phyloP scores from a whole-genome alignment of 2,888 invertebrate genomes.

The Alloplasta piceator region DNA sequence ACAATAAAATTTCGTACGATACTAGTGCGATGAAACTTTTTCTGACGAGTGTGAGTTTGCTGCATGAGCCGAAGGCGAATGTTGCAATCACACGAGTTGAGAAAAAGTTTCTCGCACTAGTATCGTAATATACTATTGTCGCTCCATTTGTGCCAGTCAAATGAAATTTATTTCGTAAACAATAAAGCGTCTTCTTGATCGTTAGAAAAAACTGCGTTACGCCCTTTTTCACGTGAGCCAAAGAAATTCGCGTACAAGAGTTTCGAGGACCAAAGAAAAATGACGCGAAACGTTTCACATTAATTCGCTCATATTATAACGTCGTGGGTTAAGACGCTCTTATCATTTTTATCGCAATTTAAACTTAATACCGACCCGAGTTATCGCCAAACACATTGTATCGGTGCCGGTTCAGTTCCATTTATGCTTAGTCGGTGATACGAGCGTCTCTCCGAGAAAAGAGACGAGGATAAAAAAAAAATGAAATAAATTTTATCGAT shows the following conservation, averaged over 20 bases:
- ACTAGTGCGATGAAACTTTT: no score
- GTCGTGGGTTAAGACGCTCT: constrained; percentile 31
- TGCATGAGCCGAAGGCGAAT: no score
- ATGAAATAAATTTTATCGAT: constrained; percentile 8
- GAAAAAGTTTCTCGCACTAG: no score
- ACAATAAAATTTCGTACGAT: no score
- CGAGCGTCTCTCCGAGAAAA: constrained; percentile 5
- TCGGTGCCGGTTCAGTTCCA: constrained; percentile 46
- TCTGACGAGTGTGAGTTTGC: no score
- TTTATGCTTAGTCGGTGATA: constrained; percentile 55
- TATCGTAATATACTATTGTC: no score
- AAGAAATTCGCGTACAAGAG: not conserved
- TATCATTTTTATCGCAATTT: constrained; percentile 69
- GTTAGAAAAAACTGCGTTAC: no score
- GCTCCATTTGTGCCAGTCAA: no score
- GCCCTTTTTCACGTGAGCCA: no score
- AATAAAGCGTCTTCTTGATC: no score
- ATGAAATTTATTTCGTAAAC: no score
- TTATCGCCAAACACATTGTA: constrained; percentile 61
- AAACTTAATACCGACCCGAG: constrained; percentile 64
- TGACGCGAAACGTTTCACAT: constrained; percentile 12
- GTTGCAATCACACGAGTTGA: no score
- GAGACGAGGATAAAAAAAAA: constrained; percentile 6
- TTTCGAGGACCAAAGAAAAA: not conserved
- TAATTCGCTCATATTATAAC: not conserved